Evolutionary conservation across 2,888 invertebrate species (phyloP).

Genomic region (Polylopha cassiicola): DNA sequence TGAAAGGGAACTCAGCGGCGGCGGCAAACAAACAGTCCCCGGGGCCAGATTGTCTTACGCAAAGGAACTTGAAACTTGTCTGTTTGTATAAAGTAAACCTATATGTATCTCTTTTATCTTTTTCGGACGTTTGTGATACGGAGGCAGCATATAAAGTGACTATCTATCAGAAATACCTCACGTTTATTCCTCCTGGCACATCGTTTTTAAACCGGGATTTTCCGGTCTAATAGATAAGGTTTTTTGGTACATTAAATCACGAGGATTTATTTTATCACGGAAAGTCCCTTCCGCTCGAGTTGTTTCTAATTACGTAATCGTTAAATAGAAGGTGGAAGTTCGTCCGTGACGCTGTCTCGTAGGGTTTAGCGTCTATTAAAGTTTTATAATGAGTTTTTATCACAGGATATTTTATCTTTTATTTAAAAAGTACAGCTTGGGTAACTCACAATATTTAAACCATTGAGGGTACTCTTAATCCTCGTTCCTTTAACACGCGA

Average conservation of each 20-base stretch:
- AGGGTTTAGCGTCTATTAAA: slow-evolving; percentile 6
- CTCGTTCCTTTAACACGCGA: too few species aligned
- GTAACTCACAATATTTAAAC: too few species aligned
- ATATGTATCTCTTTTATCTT: not conserved
- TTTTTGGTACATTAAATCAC: slow-evolving; percentile 17
- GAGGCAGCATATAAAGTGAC: slow-evolving; percentile 10
- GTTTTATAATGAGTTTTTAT: too few species aligned
- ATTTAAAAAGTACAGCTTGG: too few species aligned
- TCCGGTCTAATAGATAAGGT: slow-evolving; percentile 6
- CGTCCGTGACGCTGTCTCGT: slow-evolving; percentile 7
- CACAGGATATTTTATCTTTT: too few species aligned
- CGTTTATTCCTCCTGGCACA: slow-evolving; percentile 8
- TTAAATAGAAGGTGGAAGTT: slow-evolving; percentile 13
- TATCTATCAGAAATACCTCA: slow-evolving; percentile 5
- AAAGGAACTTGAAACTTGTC: slow-evolving; percentile 38
- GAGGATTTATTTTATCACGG: slow-evolving; percentile 16
- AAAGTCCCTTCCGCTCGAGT: slow-evolving; percentile 15
- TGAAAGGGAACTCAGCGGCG: slow-evolving; percentile 39
- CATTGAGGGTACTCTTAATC: too few species aligned
- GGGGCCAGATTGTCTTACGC: slow-evolving; percentile 43
- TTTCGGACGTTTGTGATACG: slow-evolving; percentile 2
- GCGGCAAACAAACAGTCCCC: slow-evolving; percentile 47
- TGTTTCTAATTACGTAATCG: slow-evolving; percentile 19
- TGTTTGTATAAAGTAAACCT: slow-evolving; percentile 3
- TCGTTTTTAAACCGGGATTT: slow-evolving; percentile 3